A percentile compares a stretch with the other conserved stretches of the same genome.
phyloP scores from a whole-genome alignment of 2,888 invertebrate species.

The Blastobasis adustella region DNA sequence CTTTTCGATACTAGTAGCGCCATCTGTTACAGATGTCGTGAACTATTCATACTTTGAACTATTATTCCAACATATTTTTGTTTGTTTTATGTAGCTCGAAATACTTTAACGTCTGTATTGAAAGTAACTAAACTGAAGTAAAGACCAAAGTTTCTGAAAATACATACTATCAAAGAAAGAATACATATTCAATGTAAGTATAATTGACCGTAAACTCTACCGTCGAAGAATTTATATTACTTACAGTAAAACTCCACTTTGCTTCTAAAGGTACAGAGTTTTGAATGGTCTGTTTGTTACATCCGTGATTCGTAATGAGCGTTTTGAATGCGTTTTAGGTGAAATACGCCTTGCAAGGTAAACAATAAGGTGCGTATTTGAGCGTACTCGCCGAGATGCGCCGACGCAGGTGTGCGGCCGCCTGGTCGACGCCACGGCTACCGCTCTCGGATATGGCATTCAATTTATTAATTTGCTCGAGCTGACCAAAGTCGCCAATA shows the following conservation, averaged over 20 bases:
- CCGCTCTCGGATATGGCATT: conserved; percentile 67
- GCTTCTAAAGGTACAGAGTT: conserved; percentile 63
- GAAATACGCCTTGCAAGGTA: conserved; percentile 12
- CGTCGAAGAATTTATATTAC: conserved; percentile 48
- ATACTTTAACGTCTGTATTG: not conserved
- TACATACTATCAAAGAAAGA: conserved; percentile 22
- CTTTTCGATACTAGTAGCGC: conserved; percentile 18
- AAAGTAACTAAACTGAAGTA: not conserved
- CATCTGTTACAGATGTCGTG: conserved; percentile 28
- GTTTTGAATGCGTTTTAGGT: conserved; percentile 17
- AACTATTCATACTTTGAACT: conserved; percentile 1
- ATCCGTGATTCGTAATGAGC: conserved; percentile 72
- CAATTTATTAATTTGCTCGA: conserved; percentile 71
- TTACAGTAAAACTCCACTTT: conserved; percentile 59
- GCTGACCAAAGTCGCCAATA: conserved; percentile 29
- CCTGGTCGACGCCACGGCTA: conserved; percentile 68
- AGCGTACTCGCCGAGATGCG: conserved; percentile 42
- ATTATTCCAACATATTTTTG: too few species aligned
- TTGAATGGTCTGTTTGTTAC: conserved; percentile 70
- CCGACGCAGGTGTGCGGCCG: conserved; percentile 69
- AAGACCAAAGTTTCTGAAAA: conserved; percentile 16
- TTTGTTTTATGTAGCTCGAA: too few species aligned
- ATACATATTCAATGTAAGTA: conserved; percentile 16
- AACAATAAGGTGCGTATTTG: conserved; percentile 20
- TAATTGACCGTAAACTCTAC: conserved; percentile 42